These are phyloP conservation scores for Chondrilla cf. caribensis DNA, from an alignment of 37 sponge, comb jelly and placozoan species.

Conservation along the genomic window DNA sequence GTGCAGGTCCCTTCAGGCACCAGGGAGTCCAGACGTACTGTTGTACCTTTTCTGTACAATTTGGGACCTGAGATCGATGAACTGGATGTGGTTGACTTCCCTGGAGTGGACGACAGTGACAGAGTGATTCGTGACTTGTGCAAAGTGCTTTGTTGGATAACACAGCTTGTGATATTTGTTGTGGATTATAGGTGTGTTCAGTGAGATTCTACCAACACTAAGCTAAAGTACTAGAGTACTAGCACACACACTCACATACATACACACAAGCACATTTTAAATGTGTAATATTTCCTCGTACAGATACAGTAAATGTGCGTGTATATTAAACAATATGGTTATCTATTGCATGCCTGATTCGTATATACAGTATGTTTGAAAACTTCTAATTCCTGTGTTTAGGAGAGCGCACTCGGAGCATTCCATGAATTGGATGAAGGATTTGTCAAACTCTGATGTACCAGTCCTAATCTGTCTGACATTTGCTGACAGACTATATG, in stretches of 20 bases:
- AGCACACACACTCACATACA: too few species aligned
- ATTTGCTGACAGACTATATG: slow-evolving; percentile 58
- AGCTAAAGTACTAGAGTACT: neutral
- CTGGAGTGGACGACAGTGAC: slow-evolving; percentile 47
- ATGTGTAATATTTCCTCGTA: neutral
- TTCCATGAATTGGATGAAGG: slow-evolving; percentile 44
- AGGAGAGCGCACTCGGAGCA: slow-evolving; percentile 40
- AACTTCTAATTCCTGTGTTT: too few species aligned
- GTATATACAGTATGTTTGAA: too few species aligned
- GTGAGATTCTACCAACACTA: too few species aligned
- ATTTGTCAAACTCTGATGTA: slow-evolving; percentile 16
- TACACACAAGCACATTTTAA: neutral
- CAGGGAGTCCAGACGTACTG: slow-evolving; percentile 31
- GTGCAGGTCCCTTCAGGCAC: slow-evolving; percentile 39
- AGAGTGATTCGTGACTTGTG: slow-evolving; percentile 18
- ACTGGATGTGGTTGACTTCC: slow-evolving; percentile 50
- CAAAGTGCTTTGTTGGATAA: slow-evolving; percentile 8
- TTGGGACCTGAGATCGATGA: slow-evolving; percentile 26
- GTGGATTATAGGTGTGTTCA: slow-evolving; percentile 47
- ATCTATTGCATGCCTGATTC: too few species aligned
- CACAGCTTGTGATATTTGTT: slow-evolving; percentile 36
- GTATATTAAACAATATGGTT: too few species aligned
- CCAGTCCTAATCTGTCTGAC: slow-evolving; percentile 60
- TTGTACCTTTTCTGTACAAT: slow-evolving; percentile 55
- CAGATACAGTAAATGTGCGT: neutral